Conservation (phyloP, 1,140 invertebrate species). For the Hyles vespertilio region DNA sequence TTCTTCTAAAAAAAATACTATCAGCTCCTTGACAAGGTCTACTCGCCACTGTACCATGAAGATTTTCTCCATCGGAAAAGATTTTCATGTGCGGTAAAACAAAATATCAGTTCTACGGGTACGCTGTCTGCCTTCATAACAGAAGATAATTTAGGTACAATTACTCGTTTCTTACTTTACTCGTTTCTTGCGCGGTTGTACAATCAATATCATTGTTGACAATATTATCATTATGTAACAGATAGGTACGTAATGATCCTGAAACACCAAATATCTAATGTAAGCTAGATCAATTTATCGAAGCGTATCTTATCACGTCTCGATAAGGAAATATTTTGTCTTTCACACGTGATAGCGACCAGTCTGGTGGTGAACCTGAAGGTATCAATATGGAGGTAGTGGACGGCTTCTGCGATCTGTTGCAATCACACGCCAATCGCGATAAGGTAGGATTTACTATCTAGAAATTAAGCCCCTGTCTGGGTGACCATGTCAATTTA, state of each 20-base stretch:
- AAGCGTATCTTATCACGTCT: conserved; percentile 4
- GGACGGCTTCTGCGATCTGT: conserved; percentile 46
- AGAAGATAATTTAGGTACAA: no score
- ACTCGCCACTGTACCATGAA: no score
- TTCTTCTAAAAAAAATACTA: no score
- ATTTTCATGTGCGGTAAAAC: no score
- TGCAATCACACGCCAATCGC: conserved; percentile 51
- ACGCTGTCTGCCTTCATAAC: no score
- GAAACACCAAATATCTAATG: background rate
- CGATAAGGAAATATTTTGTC: conserved; percentile 9
- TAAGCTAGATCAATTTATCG: background rate
- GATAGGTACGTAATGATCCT: conserved; percentile 4
- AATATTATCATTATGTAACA: conserved; percentile 4
- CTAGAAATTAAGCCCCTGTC: no score
- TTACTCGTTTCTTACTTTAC: no score
- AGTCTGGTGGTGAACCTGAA: conserved; percentile 7
- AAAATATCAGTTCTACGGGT: no score
- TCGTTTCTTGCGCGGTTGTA: no score
- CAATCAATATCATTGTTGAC: background rate
- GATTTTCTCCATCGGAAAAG: no score
- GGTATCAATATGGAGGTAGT: conserved; percentile 36
- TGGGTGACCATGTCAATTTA: no score
- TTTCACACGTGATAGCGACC: conserved; percentile 4
- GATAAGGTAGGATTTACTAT: conserved; percentile 46
- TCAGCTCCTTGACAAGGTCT: no score